Conservation (phyloP, 2,888 invertebrate genomes). For the Tenthredo amoena region DNA sequence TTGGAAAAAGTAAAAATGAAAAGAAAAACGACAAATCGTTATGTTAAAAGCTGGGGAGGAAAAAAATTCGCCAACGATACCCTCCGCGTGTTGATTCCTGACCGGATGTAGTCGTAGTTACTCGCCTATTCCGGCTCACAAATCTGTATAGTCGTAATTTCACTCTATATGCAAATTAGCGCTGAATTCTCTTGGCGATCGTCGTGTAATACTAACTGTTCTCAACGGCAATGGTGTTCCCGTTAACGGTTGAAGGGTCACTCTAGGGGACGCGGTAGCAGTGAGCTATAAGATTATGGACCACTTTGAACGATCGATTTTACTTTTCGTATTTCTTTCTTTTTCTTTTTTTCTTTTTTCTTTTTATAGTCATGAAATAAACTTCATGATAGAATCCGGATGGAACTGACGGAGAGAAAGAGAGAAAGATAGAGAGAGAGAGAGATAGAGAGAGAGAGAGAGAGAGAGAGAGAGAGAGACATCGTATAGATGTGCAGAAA, state of each 20-base stretch:
- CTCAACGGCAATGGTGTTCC: slow-evolving; percentile 15
- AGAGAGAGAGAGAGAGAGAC: slow-evolving; percentile 27
- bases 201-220: slow-evolving; percentile 51
- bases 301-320: not conserved
- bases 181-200: slow-evolving; percentile 49
- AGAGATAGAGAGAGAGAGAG: slow-evolving; percentile 26
- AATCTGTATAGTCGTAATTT: slow-evolving; percentile 46
- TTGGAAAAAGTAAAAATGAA: not conserved
- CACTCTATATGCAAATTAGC: slow-evolving; percentile 53
- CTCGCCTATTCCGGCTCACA: not conserved
- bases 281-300: slow-evolving; percentile 12
- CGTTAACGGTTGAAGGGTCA: slow-evolving; percentile 49
- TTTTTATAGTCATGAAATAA: not conserved
- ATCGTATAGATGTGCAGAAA: slow-evolving; percentile 36
- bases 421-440: slow-evolving; percentile 20
- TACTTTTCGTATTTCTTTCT: not conserved
- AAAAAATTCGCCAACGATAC: not conserved
- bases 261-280: not conserved
- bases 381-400: not conserved
- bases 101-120: not conserved
- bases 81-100: not conserved
- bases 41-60: not conserved
- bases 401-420: not conserved
- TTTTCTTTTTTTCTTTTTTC: no score
- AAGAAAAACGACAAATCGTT: no score